Evolutionary conservation across 2,113 vertebrate species (phyloP).

Genomic region (Platichthys stellatus): DNA sequence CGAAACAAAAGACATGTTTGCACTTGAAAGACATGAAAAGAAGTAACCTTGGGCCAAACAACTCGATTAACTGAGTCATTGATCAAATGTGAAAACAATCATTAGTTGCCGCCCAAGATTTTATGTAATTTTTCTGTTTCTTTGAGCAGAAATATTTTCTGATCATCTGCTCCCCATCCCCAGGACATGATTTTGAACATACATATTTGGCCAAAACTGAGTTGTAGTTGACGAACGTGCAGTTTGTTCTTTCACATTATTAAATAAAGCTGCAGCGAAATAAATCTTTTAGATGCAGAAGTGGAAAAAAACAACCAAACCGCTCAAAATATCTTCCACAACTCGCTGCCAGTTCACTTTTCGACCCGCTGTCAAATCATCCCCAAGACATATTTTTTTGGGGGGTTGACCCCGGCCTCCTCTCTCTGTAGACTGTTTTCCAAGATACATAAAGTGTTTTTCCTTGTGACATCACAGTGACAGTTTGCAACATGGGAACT

Average conservation of each 20-base stretch:
- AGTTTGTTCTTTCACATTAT: not conserved
- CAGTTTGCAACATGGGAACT: not conserved
- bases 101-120: not conserved
- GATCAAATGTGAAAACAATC: not conserved
- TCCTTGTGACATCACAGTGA: not conserved
- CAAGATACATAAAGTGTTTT: not conserved
- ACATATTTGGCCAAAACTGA: not conserved
- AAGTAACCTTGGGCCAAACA: not conserved
- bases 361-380: not conserved
- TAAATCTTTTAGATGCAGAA: not conserved
- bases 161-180: not conserved
- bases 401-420: not conserved
- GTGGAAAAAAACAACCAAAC: not conserved
- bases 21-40: not conserved
- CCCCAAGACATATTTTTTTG: not conserved
- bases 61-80: not conserved
- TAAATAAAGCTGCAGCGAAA: not conserved
- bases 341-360: not conserved
- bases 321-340: not conserved
- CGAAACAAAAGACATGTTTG: not conserved
- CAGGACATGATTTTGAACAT: not conserved
- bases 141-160: not conserved
- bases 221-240: not conserved
- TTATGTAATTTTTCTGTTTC: no score
- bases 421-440: not conserved